Base-by-base conservation (phyloP, 2,113 vertebrate genomes). In the Triplophysa dalaica region DNA sequence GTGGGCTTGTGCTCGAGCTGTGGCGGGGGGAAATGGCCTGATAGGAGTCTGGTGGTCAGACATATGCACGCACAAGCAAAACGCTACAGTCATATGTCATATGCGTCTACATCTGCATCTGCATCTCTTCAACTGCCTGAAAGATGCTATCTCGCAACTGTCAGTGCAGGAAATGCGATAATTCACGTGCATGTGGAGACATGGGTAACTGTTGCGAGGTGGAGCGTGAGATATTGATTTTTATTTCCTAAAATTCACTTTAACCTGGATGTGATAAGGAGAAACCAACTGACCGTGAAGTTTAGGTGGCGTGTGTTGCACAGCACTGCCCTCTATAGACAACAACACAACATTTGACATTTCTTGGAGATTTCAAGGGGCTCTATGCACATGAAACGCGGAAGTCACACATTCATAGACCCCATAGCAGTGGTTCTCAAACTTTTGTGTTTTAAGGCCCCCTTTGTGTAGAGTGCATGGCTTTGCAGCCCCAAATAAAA, bases 101-200 rank as follows among this genome's bases (percentile, higher is more conserved):
- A n/a, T 78, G 69, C 48, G 58, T 77, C 80, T 68, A 67, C 65
- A 63, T 77, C 68, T 70, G 80, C 64, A 63, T 77, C 68, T 70
- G 80, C 75, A 77, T 68, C 76, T 78, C 75, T 75, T 61, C 79
- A 84, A 84, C 83, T 81, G 83, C 76, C 80, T 75, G 29, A 64
- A 48, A 78, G 83, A 84, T 84, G 38, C 75, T 79, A 84, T 84
- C 83, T 79, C 11, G 0, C 50, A 84, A 84, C 83, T 79, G 83
- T 70, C 79, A 83, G 19, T 54, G 45, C 33, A 81, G 80, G 83
- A 84, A 84, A 81, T 68, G 74, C 48, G 69, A 75, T 78, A 66
- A 70, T 61, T 75, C 62, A 14, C 69, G 54, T 58, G 26, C 56
- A 17, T n/a, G 24, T 21, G 50, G 41, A 79, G 75, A 74, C 64